Evolutionary conservation across 2,113 vertebrate species (phyloP), one percentile per base, ranked within the genome.

Genomic region (Passer domesticus): DNA sequence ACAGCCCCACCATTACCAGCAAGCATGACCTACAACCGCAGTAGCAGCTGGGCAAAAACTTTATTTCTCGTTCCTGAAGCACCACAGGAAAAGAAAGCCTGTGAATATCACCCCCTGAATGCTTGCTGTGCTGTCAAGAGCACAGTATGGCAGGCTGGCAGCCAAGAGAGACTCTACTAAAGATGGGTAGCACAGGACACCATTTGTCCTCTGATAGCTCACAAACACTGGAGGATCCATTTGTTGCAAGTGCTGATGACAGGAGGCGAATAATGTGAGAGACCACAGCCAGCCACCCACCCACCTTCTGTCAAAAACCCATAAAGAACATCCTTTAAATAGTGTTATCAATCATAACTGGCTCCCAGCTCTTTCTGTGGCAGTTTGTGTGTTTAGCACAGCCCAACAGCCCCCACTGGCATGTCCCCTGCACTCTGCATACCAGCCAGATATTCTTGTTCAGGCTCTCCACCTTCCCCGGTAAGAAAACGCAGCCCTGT

Each of bases 241-340:
- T 92, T 76, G 56, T n/a, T 92, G 4, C 74, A 76, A 88, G 31
- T 15, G 41, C n/a, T 92, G 60, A 74, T 55, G 75, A 93, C 83
- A 90, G 55, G 46, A 94, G 24, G 55, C 11, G 1, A 88, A 96
- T 63, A 86, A 74, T 58, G 75, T 50, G 75, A 88, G 50, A 90
- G 59, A 85, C 88, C 85, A 86, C 1, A 83, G 63, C 68, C 68
- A 88, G 59, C 55, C 84, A 78, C 23, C 64, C 64, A 83, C 87
- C 5, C 31, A 74, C 63, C 72, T 92, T 93, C 94, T 90, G 88
- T 80, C 67, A 76, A 64, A 95, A 89, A 44, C 15, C 73, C 94
- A 58, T 70, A 35, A 37, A 58, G 58, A 79, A 86, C 50, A 83
- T 35, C n/a, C 50, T 83, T 88, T 74, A 90, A 92, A 94, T 66